Evolutionary conservation across 2,113 vertebrate species (phyloP), one percentile per base, ranked within the genome.

Genomic region (Lipophrys pholis): DNA sequence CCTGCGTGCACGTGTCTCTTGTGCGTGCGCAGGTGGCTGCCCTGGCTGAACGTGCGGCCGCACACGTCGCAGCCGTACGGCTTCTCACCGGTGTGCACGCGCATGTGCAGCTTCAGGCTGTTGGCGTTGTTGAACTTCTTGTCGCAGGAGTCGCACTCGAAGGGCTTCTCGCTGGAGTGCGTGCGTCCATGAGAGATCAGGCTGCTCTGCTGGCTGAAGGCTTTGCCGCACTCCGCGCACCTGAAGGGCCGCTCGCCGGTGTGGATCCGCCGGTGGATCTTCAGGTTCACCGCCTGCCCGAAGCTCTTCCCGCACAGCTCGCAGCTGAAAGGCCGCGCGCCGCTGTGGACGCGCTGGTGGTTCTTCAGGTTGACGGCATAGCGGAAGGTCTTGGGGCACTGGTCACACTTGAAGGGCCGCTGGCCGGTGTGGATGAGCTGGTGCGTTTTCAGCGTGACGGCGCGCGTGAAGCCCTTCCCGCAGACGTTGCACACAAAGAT

Each of bases 141-240:
- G 61, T 86, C 81, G 50, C 93, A 94, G 66, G 41, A 60, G 17
- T 11, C 4, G 72, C 93, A 94, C 35, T 17, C 52, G 5, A 91
- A 93, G 0, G 92, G 92, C 30, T 78, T 86, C 60, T 90, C 90
- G 0, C 15, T n/a, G 0, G 92, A 92, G 80, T 94, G 93, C 1
- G 87, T 90, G 76, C 92, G 92, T 0, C 90, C 73, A 56, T 94
- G 93, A 0, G 92, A 82, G 56, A 85, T 90, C 54, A 94, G 88
- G 81, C 92, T 92, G 79, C 92, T 91, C 86, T 92, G 92, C 87
- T 94, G 92, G 87, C 89, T 92, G 84, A 94, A 94, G 5, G 86
- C 88, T 76, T 91, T 92, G 4, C 92, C 92, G n/a, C 92, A 94
- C 59, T 90, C 73, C 5, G 39, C 51, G 72, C 93, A 94, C 16